These are phyloP conservation scores for Phaonia tiefii DNA, from an alignment of 2,888 invertebrate species.

Conservation along the genomic window DNA sequence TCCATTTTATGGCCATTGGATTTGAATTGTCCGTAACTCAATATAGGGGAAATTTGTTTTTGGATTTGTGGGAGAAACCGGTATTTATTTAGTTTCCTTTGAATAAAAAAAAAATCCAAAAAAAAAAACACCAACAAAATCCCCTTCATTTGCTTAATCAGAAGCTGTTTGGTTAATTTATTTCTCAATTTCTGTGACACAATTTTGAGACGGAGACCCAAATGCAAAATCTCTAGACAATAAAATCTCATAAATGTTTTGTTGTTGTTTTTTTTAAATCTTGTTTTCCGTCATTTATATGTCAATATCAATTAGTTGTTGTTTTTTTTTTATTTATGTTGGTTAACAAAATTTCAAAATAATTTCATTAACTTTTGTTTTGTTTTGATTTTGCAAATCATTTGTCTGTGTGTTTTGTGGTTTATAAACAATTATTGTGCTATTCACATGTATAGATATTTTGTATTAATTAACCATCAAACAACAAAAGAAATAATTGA, in stretches of 20 bases:
- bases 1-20: too few relatives aligned
- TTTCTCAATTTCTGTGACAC: conserved; percentile 48
- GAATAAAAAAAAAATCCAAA: too few relatives aligned
- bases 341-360: conserved; percentile 18
- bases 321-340: neutral
- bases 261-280: conserved; percentile 30
- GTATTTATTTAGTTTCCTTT: conserved; percentile 6
- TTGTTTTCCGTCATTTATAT: conserved; percentile 33
- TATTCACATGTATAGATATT: too few relatives aligned
- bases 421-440: too few relatives aligned
- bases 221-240: neutral
- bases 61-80: neutral
- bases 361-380: neutral
- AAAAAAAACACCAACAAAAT: too few relatives aligned
- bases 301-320: neutral
- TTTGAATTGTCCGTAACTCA: too few relatives aligned
- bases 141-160: conserved; percentile 42
- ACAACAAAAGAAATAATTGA: too few relatives aligned
- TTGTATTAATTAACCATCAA: too few relatives aligned
- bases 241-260: neutral
- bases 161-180: conserved; percentile 20
- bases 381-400: too few relatives aligned
- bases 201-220: conserved; percentile 17
- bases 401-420: too few relatives aligned
- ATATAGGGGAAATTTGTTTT: too few relatives aligned